phyloP scores from a whole-genome alignment of 2,113 vertebrate genomes.

The Eptesicus fuscus region DNA sequence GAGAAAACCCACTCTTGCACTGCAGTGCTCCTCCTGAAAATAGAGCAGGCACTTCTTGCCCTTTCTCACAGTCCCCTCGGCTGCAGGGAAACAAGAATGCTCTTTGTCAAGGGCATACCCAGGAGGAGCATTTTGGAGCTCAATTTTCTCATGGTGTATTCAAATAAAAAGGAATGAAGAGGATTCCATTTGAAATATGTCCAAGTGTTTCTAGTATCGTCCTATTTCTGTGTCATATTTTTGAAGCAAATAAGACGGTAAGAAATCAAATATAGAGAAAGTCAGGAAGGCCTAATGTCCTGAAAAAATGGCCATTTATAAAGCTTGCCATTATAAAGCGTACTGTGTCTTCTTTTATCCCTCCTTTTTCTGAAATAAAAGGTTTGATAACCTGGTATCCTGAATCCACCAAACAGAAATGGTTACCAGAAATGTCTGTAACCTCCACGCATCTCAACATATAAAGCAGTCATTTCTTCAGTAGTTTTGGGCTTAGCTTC shows the following conservation, averaged over 20 bases:
- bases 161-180: conserved; percentile 67
- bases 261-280: conserved; percentile 25
- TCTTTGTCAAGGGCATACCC: conserved; percentile 68
- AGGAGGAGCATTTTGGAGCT: conserved; percentile 58
- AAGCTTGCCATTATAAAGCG: background rate
- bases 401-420: background rate
- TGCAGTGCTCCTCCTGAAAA: conserved; percentile 65
- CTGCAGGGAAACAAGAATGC: conserved; percentile 66
- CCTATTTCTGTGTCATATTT: background rate
- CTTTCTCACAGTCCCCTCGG: conserved; percentile 71
- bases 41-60: conserved; percentile 64
- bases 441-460: background rate
- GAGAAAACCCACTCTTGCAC: conserved; percentile 69
- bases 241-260: conserved; percentile 23
- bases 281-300: background rate
- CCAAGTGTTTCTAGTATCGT: conserved; percentile 42
- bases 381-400: background rate
- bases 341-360: background rate
- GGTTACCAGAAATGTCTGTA: background rate
- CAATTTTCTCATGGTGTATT: conserved; percentile 70
- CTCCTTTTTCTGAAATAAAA: conserved; percentile 7
- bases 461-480: background rate
- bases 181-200: conserved; percentile 68
- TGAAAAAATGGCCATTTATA: background rate
- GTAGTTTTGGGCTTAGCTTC: background rate